Conservation (phyloP, 2,113 vertebrate species). For the Equus quagga region DNA sequence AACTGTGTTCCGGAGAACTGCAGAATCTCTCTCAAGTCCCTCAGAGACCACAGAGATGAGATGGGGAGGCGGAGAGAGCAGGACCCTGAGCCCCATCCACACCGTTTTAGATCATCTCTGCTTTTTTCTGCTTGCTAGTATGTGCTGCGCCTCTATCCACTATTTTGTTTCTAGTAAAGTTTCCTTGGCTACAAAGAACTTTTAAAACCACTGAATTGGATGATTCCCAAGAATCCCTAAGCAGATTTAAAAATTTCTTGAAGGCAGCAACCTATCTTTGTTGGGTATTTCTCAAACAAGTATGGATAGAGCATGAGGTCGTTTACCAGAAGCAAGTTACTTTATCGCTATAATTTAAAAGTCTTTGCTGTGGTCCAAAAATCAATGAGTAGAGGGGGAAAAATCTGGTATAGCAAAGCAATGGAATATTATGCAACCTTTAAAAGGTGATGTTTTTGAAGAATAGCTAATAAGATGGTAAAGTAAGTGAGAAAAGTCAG, state of each 20-base stretch:
- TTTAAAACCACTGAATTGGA: slow-evolving; percentile 4
- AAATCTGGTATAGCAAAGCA: not conserved
- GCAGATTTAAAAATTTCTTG: slow-evolving; percentile 9
- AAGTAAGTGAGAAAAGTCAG: not conserved
- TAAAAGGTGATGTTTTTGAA: not conserved
- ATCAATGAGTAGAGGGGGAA: not conserved
- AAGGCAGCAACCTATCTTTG: not conserved
- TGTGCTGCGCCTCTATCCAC: not conserved
- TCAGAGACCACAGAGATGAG: not conserved
- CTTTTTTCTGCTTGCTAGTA: not conserved
- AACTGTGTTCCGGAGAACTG: not conserved
- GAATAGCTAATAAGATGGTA: not conserved
- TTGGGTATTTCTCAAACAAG: not conserved
- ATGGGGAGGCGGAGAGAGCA: no score
- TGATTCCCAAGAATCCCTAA: not conserved
- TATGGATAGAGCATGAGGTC: not conserved
- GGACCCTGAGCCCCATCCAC: no score
- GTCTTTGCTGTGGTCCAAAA: not conserved
- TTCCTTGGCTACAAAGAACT: slow-evolving; percentile 1
- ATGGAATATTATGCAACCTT: not conserved
- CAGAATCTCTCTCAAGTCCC: not conserved
- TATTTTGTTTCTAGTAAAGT: not conserved
- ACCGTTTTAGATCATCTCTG: not conserved
- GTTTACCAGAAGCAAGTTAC: not conserved
- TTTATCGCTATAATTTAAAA: not conserved